Evolutionary conservation across 2,113 vertebrate genomes (phyloP).

Genomic region (Boulengeromyrus knoepffleri): DNA sequence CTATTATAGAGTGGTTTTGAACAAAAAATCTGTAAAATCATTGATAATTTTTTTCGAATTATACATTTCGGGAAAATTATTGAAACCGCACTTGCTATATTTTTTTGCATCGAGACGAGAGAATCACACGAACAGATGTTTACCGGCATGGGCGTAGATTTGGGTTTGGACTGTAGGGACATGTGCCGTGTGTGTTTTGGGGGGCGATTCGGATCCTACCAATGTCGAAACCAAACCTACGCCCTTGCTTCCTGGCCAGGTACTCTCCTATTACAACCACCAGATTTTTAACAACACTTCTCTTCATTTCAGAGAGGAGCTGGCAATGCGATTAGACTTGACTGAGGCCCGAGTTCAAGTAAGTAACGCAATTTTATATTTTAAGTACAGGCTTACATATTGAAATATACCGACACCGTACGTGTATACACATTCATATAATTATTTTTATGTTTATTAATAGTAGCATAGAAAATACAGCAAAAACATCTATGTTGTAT

Average conservation of each 20-base stretch:
- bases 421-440: neutral
- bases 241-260: neutral
- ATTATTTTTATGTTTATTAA: neutral
- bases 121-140: neutral
- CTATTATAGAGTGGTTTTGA: neutral
- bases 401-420: neutral
- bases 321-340: constrained; percentile 95
- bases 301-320: constrained; percentile 78
- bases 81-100: neutral
- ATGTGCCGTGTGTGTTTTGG: neutral
- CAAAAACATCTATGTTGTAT: neutral
- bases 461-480: neutral
- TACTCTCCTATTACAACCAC: neutral
- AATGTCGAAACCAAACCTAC: neutral
- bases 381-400: neutral
- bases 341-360: constrained; percentile 97
- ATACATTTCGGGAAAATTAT: neutral
- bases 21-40: neutral
- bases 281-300: neutral
- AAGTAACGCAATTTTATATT: constrained; percentile 47
- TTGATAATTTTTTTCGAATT: neutral
- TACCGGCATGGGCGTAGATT: neutral
- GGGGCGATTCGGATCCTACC: neutral
- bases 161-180: neutral
- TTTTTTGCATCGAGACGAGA: neutral